A percentile compares a stretch with the other conserved stretches of the same genome.
phyloP scores from a whole-genome alignment of 2,888 invertebrate genomes.

The Ochropleura plecta region DNA sequence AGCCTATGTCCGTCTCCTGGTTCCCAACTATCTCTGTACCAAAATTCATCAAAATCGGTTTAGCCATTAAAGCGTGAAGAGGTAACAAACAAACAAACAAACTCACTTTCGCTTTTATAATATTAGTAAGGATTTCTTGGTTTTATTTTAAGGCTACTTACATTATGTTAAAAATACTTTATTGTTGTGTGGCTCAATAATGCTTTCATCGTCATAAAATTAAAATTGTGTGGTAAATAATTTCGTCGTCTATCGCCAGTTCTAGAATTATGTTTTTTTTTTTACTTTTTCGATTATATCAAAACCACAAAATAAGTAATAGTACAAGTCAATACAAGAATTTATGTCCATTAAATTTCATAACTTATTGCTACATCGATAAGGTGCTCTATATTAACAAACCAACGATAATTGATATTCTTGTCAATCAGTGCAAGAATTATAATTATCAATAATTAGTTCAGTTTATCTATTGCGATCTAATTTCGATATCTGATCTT shows the following conservation, averaged over 20 bases:
- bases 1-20: no score
- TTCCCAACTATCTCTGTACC: no score
- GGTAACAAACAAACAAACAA: no score
- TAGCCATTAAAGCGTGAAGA: no score
- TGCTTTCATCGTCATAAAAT: background rate
- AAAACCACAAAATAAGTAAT: no score
- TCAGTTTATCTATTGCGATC: conserved; percentile 69
- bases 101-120: no score
- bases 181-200: background rate
- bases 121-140: no score
- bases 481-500: conserved; percentile 62
- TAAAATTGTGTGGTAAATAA: background rate
- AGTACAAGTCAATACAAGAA: background rate
- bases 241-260: background rate
- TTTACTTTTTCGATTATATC: conserved; percentile 20
- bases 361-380: conserved; percentile 33
- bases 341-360: conserved; percentile 36
- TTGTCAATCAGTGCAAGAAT: conserved; percentile 75
- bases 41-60: no score
- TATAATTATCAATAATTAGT: conserved; percentile 75
- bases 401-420: conserved; percentile 73
- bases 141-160: conserved; percentile 6
- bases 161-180: background rate
- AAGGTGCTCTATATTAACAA: conserved; percentile 49
- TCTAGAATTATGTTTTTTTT: background rate